Percentiles rank a stretch among this genome's conserved stretches.
Conservation (phyloP, 2,888 invertebrate genomes). For the Phorcus lineatus region DNA sequence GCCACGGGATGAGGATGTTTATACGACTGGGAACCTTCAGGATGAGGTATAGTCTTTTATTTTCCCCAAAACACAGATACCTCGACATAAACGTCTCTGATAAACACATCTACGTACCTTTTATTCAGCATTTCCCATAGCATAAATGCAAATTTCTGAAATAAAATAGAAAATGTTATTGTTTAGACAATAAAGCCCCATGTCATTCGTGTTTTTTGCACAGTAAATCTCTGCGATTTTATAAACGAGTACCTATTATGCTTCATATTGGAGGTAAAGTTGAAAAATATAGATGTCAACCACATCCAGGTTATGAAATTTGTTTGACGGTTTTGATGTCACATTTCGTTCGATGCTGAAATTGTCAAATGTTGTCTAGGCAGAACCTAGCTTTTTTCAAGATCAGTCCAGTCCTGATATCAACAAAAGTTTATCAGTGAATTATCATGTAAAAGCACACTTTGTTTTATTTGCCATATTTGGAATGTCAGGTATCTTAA, state of each 20-base stretch:
- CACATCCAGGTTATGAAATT: no score
- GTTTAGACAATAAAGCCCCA: not conserved
- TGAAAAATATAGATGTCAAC: no score
- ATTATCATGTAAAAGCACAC: not conserved
- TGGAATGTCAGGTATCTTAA: not conserved
- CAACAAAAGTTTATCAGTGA: no score
- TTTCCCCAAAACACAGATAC: not conserved
- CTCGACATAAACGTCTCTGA: not conserved
- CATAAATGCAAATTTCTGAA: conserved; percentile 21
- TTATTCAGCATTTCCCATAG: not conserved
- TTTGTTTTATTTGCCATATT: not conserved
- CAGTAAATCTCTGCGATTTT: no score
- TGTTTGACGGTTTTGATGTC: no score
- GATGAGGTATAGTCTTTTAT: conserved; percentile 57
- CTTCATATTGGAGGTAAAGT: no score
- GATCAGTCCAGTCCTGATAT: no score
- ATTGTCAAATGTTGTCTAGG: no score
- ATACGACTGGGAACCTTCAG: conserved; percentile 56
- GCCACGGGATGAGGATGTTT: conserved; percentile 58
- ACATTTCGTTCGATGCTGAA: no score
- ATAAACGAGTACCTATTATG: no score
- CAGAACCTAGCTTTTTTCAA: no score
- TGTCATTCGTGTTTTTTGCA: no score
- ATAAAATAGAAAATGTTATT: conserved; percentile 19
- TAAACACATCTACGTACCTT: not conserved